These are phyloP conservation scores for Eilema depressum DNA, from an alignment of 2,888 invertebrate genomes.

Conservation along the genomic window DNA sequence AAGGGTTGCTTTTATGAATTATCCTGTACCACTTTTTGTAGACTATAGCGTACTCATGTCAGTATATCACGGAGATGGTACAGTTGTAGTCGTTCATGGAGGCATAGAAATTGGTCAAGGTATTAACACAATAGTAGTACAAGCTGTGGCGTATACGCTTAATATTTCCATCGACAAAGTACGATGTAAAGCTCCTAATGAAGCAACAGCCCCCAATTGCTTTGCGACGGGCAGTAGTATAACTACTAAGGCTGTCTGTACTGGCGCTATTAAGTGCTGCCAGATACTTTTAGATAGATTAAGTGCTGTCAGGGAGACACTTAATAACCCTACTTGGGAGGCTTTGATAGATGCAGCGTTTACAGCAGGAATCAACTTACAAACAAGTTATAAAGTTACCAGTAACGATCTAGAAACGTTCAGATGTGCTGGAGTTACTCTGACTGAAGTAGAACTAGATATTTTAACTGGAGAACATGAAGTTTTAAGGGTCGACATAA, in stretches of 20 bases:
- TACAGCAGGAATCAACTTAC: conserved; percentile 68
- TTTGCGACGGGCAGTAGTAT: conserved; percentile 89
- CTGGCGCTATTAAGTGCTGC: conserved; percentile 80
- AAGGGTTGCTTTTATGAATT: conserved; percentile 22
- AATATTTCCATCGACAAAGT: conserved; percentile 89
- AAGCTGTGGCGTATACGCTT: conserved; percentile 89
- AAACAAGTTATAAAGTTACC: conserved; percentile 66
- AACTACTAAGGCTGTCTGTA: conserved; percentile 63
- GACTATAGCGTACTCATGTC: conserved; percentile 84
- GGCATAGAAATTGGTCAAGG: conserved; percentile 94
- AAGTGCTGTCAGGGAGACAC: conserved; percentile 70
- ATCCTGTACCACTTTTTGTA: background rate
- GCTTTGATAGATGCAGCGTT: conserved; percentile 82
- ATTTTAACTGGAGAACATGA: conserved; percentile 90
- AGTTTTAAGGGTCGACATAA: conserved; percentile 88
- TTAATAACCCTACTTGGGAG: conserved; percentile 84
- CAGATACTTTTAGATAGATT: conserved; percentile 82
- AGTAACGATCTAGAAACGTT: conserved; percentile 63
- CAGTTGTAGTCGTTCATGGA: conserved; percentile 90
- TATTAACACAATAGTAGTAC: conserved; percentile 90
- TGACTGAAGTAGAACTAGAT: conserved; percentile 91
- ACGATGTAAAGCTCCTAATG: conserved; percentile 87
- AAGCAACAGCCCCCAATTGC: conserved; percentile 89
- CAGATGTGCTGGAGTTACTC: conserved; percentile 85
- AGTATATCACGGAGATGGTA: conserved; percentile 91